Base-by-base conservation (phyloP, 2,797 vertebrate genomes). In the Sardinella longiceps region DNA sequence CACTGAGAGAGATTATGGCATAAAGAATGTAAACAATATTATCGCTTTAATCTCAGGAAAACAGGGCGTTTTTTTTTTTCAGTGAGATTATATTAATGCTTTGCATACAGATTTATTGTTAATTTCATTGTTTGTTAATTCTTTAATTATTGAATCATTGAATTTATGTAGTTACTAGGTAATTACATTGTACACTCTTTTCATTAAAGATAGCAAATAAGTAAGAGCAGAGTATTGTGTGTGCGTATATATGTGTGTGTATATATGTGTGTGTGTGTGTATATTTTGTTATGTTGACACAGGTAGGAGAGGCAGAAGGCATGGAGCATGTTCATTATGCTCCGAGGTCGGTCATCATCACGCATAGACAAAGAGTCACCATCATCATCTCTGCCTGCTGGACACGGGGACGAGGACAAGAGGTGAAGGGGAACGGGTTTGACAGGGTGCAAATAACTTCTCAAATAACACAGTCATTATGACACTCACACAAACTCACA, bases 331-430 rank as follows among this genome's bases (percentile, higher is more conserved):
- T 92, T 93, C 90, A 89, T 89, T 87, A 90, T 92, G 90, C 92
- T 95, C 93, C 94, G 92, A 94, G 94, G 94, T 95, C 93, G 94
- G 90, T 89, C 70, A 43, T 77, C 90, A 91, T 91, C 90, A 91
- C 90, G 91, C 70, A 93, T 91, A 92, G 92, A 93, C 88, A 91
- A 92, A 93, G 92, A 90, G 87, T 88, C 89, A 91, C 91, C 90
- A 77, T 39, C 33, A 91, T 92, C 90, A 77, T 39, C 33, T 43
- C 5, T 43, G 33, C 33, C 15, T 20, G 37, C 70, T 77, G 70
- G 70, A 23, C 70, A 20, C 18, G 6, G 15, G 33, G 15, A 18
- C 37, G 15, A 2, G 66, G 37, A 77, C 12, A 20, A 43, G 70
- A 70, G 51, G 70, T 33, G 70, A 70, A 12, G 37, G 70, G 70